A percentile compares a stretch with the other conserved stretches of the same genome.
Evolutionary conservation across 53 echinoderm and acorn worm species (phyloP).

Genomic region (Echinarachnius parma): DNA sequence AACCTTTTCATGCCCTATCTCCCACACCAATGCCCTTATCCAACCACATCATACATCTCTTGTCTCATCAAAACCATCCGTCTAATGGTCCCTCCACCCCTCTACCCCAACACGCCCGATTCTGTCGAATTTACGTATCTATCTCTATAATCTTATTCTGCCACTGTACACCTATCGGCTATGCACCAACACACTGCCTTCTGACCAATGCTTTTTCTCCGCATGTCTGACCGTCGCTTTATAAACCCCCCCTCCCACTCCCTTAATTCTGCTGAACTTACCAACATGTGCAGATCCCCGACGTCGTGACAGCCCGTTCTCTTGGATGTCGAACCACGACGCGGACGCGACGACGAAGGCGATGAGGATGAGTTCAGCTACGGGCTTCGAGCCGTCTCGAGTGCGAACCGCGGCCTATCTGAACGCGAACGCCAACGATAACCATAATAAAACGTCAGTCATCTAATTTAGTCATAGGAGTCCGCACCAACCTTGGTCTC

Average conservation of each 20-base stretch:
- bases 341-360: slow-evolving; percentile 21
- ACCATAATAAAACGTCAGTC: too few species aligned
- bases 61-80: too few species aligned
- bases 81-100: background rate
- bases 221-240: background rate
- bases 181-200: background rate
- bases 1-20: background rate
- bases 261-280: too few species aligned
- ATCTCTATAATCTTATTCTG: too few species aligned
- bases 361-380: slow-evolving; percentile 13
- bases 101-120: background rate
- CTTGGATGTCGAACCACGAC: slow-evolving; percentile 21
- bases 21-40: too few species aligned
- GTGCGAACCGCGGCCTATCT: too few species aligned
- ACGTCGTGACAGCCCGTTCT: slow-evolving; percentile 13
- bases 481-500: too few species aligned
- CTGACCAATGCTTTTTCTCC: too few species aligned
- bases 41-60: too few species aligned
- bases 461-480: too few species aligned
- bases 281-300: background rate
- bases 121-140: too few species aligned
- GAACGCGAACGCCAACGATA: too few species aligned
- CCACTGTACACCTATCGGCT: background rate
- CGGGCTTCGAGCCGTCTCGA: slow-evolving; percentile 15
- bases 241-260: background rate